Evolutionary conservation across 2,113 vertebrate species (phyloP).

Genomic region (Eolophus roseicapilla): DNA sequence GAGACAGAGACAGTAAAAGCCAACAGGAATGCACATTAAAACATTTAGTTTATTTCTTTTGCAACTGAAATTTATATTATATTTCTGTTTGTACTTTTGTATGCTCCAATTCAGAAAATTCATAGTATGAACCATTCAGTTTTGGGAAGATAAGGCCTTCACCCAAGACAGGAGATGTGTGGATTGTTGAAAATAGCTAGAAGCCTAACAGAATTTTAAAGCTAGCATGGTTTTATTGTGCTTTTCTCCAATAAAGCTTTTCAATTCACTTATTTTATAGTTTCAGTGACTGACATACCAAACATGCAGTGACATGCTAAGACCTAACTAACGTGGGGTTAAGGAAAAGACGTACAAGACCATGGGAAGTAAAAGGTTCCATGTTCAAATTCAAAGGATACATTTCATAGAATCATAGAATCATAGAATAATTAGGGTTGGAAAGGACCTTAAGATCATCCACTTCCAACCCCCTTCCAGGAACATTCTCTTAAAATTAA

Average conservation of each 20-base stretch:
- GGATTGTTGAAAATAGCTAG: neutral
- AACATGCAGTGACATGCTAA: neutral
- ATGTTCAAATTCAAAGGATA: neutral
- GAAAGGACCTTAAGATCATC: neutral
- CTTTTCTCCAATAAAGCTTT: neutral
- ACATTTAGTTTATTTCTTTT: neutral
- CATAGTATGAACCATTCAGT: neutral
- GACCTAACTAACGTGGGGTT: neutral
- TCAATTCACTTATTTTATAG: neutral
- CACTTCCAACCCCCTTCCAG: neutral
- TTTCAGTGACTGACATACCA: neutral
- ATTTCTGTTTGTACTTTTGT: neutral
- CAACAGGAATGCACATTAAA: neutral
- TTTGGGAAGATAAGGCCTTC: neutral
- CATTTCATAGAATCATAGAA: neutral
- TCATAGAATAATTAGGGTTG: neutral
- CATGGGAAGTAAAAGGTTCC: neutral
- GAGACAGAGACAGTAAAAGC: neutral
- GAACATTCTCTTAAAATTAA: neutral
- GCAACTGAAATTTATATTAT: neutral
- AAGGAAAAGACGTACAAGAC: neutral
- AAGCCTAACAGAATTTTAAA: neutral
- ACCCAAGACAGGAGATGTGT: neutral
- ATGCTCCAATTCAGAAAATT: neutral
- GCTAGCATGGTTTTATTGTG: neutral